phyloP scores from a whole-genome alignment of 1,140 invertebrate genomes.

The Bombus breviceps region DNA sequence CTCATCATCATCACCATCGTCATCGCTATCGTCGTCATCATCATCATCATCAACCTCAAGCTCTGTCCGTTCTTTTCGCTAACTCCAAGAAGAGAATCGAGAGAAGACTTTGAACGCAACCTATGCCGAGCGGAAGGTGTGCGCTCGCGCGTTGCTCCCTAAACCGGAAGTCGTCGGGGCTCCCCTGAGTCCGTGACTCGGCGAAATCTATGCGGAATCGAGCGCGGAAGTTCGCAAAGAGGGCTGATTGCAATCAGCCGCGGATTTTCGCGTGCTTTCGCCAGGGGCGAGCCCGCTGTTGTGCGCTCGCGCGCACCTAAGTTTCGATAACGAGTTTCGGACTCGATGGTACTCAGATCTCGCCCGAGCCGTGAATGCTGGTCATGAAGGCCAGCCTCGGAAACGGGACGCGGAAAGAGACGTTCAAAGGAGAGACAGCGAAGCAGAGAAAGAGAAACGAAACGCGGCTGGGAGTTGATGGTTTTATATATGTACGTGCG shows the following conservation, averaged over 20 bases:
- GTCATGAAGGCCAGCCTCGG: constrained; percentile 37
- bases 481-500: constrained; percentile 8
- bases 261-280: constrained; percentile 63
- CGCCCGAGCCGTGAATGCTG: constrained; percentile 49
- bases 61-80: too few species aligned
- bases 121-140: background rate
- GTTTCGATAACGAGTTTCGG: constrained; percentile 68
- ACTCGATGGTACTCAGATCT: constrained; percentile 60
- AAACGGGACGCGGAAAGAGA: constrained; percentile 45
- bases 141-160: constrained; percentile 14
- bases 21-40: rapidly evolving
- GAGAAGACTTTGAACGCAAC: background rate
- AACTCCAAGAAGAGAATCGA: too few species aligned
- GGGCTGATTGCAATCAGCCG: constrained; percentile 78
- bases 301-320: constrained; percentile 44
- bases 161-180: constrained; percentile 70
- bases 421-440: constrained; percentile 11
- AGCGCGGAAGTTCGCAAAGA: constrained; percentile 72
- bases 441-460: background rate
- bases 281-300: constrained; percentile 11
- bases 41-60: background rate
- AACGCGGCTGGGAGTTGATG: constrained; percentile 5
- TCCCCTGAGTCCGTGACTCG: constrained; percentile 3
- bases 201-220: constrained; percentile 40
- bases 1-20: rapidly evolving